Conservation (phyloP, 2,113 vertebrate genomes). For the Callaeas wilsoni region DNA sequence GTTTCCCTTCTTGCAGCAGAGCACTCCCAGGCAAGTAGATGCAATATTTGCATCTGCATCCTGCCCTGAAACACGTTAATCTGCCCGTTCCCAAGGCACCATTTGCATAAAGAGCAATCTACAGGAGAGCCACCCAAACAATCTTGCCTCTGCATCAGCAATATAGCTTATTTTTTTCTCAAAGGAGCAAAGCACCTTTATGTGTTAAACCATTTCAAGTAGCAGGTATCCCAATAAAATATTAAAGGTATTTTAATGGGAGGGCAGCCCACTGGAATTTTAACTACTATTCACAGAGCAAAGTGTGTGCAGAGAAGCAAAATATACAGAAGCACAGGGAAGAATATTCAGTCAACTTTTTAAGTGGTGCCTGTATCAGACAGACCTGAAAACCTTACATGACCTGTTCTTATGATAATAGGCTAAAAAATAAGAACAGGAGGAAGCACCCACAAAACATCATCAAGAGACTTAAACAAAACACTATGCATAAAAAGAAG, state of each 20-base stretch:
- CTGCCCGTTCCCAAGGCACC: neutral
- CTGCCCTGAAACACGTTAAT: slow-evolving; percentile 16
- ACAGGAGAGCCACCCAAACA: neutral
- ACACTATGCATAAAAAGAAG: neutral
- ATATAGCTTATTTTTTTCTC: neutral
- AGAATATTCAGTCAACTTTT: neutral
- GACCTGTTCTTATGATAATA: neutral
- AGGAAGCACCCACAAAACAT: neutral
- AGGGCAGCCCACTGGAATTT: slow-evolving; percentile 6
- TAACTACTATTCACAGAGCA: neutral
- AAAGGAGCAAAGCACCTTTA: neutral
- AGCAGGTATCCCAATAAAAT: slow-evolving; percentile 16
- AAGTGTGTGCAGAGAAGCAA: neutral
- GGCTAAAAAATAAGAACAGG: neutral
- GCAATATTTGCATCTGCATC: neutral
- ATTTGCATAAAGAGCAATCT: slow-evolving; percentile 45
- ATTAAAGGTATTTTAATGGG: slow-evolving; percentile 41
- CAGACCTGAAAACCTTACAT: neutral
- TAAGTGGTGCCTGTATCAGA: neutral
- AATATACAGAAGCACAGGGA: neutral
- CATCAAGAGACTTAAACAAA: neutral
- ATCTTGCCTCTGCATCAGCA: slow-evolving; percentile 1
- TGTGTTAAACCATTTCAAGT: slow-evolving; percentile 7
- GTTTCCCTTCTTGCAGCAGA: neutral
- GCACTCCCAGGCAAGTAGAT: neutral